These are phyloP conservation scores for Luidia sarsii DNA, from an alignment of 53 echinoderm and acorn worm species.

Conservation along the genomic window DNA sequence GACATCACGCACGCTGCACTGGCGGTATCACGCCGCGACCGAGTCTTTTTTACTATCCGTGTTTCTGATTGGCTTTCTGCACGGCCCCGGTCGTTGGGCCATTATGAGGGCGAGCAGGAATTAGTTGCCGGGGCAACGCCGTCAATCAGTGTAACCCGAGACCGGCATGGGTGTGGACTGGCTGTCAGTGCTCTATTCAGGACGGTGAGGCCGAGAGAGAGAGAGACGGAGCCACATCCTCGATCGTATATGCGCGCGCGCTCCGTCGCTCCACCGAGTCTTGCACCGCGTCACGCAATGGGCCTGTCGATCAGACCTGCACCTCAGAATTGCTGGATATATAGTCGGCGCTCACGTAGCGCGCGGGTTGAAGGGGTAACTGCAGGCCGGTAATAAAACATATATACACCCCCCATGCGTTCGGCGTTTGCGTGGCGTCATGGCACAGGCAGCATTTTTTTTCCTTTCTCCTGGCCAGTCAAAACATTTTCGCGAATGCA, in stretches of 20 bases:
- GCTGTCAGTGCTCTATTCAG: slow-evolving; percentile 67
- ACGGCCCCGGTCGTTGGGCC: slow-evolving; percentile 90
- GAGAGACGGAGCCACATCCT: slow-evolving; percentile 25
- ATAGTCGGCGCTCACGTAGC: too few relatives aligned
- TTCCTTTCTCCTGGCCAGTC: too few relatives aligned
- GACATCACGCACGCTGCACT: slow-evolving; percentile 73
- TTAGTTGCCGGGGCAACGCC: slow-evolving; percentile 93
- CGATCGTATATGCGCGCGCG: slow-evolving; percentile 13
- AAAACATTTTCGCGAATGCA: too few relatives aligned
- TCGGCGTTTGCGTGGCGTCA: too few relatives aligned
- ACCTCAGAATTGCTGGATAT: too few relatives aligned
- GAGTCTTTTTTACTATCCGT: slow-evolving; percentile 87
- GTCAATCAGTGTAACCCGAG: slow-evolving; percentile 99
- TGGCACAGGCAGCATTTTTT: too few relatives aligned
- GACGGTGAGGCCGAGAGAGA: slow-evolving; percentile 21
- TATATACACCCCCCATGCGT: too few relatives aligned
- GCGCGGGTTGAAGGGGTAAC: too few relatives aligned
- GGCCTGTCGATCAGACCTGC: too few relatives aligned
- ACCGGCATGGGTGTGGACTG: slow-evolving; percentile 93
- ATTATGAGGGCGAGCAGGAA: slow-evolving; percentile 97
- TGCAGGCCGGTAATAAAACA: too few relatives aligned
- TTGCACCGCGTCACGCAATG: too few relatives aligned
- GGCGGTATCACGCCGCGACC: slow-evolving; percentile 76
- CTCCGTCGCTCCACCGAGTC: too few relatives aligned
- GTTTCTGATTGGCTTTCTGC: slow-evolving; percentile 91